Evolutionary conservation across 2,113 vertebrate genomes (phyloP), one percentile per base, ranked within the genome.

Genomic region (Tetrax tetrax): DNA sequence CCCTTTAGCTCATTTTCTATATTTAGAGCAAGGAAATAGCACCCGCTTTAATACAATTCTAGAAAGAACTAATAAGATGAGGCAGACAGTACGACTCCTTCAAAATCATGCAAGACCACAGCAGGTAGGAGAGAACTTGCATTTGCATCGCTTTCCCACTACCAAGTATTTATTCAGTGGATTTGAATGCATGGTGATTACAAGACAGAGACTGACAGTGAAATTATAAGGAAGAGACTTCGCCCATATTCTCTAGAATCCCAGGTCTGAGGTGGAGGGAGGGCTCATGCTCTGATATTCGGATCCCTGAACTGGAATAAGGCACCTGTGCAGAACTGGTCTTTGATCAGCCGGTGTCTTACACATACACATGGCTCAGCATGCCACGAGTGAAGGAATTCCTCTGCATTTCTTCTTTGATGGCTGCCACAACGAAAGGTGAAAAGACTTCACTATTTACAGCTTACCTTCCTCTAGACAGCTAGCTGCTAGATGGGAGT

Each of bases 61-160:
- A n/a, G 28, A 63, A 76, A 83, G 51, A 63, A 66, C 16, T 31
- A 53, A 2, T 27, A 85, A 80, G 25, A 53, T 47, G 47, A 88
- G 17, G 65, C 41, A 87, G 53, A 31, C 13, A 95, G n/a, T 10
- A 35, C 1, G 14, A 84, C 23, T 85, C 38, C 69, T 71, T 65
- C 50, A 85, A 80, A 94, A 76, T 33, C 51, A 54, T 2, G 27
- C 37, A 33, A 75, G n/a, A 48, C 10, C 19, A 22, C 0, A 79
- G 51, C 33, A 87, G 29, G 31, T 38, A 78, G 25, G 27, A 72
- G 19, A 89, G 13, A 74, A 68, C 23, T 77, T 77, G 29, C 28
- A 65, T 50, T n/a, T 43, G 7, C 24, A 85, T 27, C 0, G 0
- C 56, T 54, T 48, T 25, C 29, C 5, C 35, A n/a, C 4, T 43